Evolutionary conservation across 2,797 vertebrate genomes (phyloP).

Genomic region (Protosalanx chinensis): DNA sequence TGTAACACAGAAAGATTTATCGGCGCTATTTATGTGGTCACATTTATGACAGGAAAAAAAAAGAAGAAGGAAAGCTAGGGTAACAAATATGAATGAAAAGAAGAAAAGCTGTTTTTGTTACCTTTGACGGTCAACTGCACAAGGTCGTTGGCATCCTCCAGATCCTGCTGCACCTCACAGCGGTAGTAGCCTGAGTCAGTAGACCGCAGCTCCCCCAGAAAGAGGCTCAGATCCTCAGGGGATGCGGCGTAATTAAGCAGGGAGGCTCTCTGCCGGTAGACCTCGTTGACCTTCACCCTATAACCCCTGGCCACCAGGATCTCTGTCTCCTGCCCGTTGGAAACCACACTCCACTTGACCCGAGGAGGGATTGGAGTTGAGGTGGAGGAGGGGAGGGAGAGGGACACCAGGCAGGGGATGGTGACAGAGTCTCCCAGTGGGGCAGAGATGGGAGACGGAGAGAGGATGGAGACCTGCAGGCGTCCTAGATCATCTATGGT

Average conservation of each 20-base stretch:
- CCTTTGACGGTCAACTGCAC: conserved; percentile 88
- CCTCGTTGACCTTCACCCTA: conserved; percentile 87
- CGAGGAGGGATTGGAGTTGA: conserved; percentile 70
- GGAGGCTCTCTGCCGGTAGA: conserved; percentile 78
- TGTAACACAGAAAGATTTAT: not conserved
- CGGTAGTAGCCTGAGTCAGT: conserved; percentile 91
- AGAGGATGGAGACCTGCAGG: conserved; percentile 79
- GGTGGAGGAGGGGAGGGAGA: conserved; percentile 61
- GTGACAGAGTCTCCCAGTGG: conserved; percentile 81
- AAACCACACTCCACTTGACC: conserved; percentile 88
- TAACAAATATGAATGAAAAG: no score
- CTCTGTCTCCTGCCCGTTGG: conserved; percentile 72
- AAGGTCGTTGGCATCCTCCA: conserved; percentile 86
- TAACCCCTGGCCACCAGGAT: conserved; percentile 86
- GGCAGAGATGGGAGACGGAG: conserved; percentile 60
- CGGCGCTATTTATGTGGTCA: not conserved
- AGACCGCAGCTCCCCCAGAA: conserved; percentile 78
- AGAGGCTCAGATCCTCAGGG: conserved; percentile 79
- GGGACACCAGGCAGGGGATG: conserved; percentile 84
- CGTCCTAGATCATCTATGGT: conserved; percentile 73
- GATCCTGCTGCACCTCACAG: conserved; percentile 90
- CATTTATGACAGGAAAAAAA: not conserved
- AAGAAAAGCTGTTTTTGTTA: conserved; percentile 42
- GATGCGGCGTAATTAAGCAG: conserved; percentile 80
- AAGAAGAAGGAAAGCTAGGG: not conserved